Evolutionary conservation across 2,797 vertebrate species (phyloP), one percentile per base, ranked within the genome.

Genomic region (Gallinago solitaria): DNA sequence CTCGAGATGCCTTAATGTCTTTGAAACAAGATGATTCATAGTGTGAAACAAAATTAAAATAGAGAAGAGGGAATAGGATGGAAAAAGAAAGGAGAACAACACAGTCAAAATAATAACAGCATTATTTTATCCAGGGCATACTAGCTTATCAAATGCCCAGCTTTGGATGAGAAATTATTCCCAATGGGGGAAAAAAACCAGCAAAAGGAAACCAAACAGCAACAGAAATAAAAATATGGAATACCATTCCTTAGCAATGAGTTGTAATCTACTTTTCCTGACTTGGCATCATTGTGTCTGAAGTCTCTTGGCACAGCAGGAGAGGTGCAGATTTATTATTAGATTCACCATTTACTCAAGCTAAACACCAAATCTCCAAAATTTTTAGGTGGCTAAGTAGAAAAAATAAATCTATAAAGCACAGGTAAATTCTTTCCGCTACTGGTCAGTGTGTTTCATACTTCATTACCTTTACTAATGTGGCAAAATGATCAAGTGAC

Each of bases 241-340:
- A n/a, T 64, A 35, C 5, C 4, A 9, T 57, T 70, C 15, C 35
- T 57, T 9, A 12, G 19, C 20, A 74, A 54, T 73, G 30, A 83
- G 10, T 83, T 92, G 80, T 87, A 64, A 77, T 21, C 9, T 57
- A 27, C 8, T 43, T 91, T 89, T 87, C 77, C 65, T 68, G 19
- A 39, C 17, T 69, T 33, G 28, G 3, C 0, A 0, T 59, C 33
- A 48, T 16, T 80, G 28, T 45, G 45, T 18, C 19, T 43, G 47
- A 77, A 45, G 61, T 19, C 5, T 59, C 23, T 25, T 75, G 27
- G 20, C 24, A 71, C 11, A 71, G 28, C 23, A 91, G 41, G 28
- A 76, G 50, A 70, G 10, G 4, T 25, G 7, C 6, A 87, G 48
- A 41, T 12, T 78, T 65, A 3, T 33, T 74, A 23, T 35, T 73